Base-by-base conservation (phyloP, 2,888 invertebrate genomes). In the Pachycephus smyrnensis region DNA sequence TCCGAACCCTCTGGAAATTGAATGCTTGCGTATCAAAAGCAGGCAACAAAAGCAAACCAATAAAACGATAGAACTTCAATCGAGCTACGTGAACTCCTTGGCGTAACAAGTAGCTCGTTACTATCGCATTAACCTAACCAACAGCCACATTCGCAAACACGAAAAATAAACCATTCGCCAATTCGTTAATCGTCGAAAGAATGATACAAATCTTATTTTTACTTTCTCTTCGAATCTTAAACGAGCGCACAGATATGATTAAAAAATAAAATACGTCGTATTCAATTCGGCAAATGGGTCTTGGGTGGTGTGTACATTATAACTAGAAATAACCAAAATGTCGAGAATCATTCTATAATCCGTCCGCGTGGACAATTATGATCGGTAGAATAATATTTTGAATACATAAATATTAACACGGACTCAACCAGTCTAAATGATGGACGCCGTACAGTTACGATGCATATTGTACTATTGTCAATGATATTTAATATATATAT, bases 381-480 rank as follows among this genome's bases (percentile, higher is more conserved):
- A 23, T 55, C 15, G 40, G 1, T 35, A 23, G 40, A 55, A 55
- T 55, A 55, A 23, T 55, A 55, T 55, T 55, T 55, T 55, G 40
- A 15, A 55, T 55, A 55, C 40, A 55, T 55, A 55, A 55, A 55
- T 55, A 55, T 55, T 55, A 55, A 55, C 15, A 55, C 40, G 23
- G 40, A 55, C 40, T 55, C 40, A 23, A 55, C 23, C 40, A 55
- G 9, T 55, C 40, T 55, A 40, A 15, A 40, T 40, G 15, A 23
- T 55, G 40, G 9, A 55, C 40, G 23, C 15, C 40, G 40, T 83
- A 80, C 86, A 87, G 86, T 85, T 87, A 83, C 82, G 81, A 83
- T 85, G 80, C 80, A 84, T 86, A 85, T 84, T 87, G 82, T 88
- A 87, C 80, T 79, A 86, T 84, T 88, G 84, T 85, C 81, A 80